Conservation (phyloP, 1,140 invertebrate genomes). For the Orchestia grillus region DNA sequence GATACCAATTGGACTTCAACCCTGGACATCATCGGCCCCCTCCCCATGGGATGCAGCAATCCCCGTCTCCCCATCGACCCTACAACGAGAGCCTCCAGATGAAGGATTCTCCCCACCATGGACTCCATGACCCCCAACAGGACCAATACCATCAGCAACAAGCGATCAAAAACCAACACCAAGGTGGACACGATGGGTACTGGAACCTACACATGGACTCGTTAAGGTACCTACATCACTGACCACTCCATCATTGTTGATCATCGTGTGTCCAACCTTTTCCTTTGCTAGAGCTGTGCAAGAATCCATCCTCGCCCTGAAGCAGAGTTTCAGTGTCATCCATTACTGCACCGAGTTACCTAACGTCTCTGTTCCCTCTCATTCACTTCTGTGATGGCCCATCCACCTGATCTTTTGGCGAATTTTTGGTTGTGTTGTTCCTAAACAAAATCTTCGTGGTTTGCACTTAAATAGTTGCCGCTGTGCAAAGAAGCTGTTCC, state of each 20-base stretch:
- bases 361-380: not conserved
- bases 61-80: slow-evolving; percentile 23
- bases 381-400: not conserved
- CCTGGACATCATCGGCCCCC: not conserved
- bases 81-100: slow-evolving; percentile 12
- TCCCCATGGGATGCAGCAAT: slow-evolving; percentile 26
- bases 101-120: slow-evolving; percentile 65
- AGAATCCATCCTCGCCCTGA: not conserved
- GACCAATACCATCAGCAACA: slow-evolving; percentile 63
- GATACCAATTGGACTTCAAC: slow-evolving; percentile 22
- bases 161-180: slow-evolving; percentile 52
- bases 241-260: not conserved
- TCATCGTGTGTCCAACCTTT: not conserved
- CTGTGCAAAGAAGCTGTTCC: not conserved
- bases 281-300: not conserved
- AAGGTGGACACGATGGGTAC: slow-evolving; percentile 70
- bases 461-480: not conserved
- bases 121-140: slow-evolving; percentile 69
- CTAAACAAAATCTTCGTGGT: not conserved
- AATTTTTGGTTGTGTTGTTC: not conserved
- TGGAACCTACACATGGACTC: slow-evolving; percentile 44
- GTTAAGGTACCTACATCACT: slow-evolving; percentile 25
- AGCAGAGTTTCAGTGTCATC: not conserved
- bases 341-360: not conserved
- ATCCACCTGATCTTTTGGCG: not conserved